Conservation (phyloP, 2,797 vertebrate genomes). For the Microtus californicus region DNA sequence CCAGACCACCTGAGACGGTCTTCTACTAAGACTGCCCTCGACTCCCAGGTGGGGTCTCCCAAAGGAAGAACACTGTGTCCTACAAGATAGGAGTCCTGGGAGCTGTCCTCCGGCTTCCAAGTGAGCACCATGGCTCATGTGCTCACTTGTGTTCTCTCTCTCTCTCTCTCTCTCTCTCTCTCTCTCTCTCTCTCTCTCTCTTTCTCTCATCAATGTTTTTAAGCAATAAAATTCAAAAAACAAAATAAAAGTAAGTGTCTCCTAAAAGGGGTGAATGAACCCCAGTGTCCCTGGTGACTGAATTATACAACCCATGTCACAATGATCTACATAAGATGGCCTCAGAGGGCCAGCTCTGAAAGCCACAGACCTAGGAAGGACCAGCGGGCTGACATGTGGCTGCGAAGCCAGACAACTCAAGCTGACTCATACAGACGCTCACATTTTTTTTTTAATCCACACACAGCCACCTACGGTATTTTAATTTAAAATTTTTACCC, state of each 20-base stretch:
- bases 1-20: background rate
- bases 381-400: constrained; percentile 65
- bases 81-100: background rate
- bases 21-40: background rate
- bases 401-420: constrained; percentile 64
- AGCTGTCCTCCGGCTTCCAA: background rate
- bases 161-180: background rate
- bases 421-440: constrained; percentile 75
- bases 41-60: background rate
- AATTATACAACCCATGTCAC: background rate
- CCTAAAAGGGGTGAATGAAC: background rate
- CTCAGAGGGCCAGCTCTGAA: constrained; percentile 1
- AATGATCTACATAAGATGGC: background rate
- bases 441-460: constrained; percentile 65
- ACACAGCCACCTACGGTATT: constrained; percentile 74
- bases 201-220: background rate
- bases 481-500: constrained; percentile 78
- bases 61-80: background rate
- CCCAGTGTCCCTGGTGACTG: background rate
- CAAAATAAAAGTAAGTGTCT: background rate
- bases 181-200: accelerated
- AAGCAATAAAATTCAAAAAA: background rate
- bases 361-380: constrained; percentile 8
- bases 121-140: too few species aligned
- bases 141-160: too few species aligned